phyloP scores from a whole-genome alignment of 2,888 invertebrate genomes.

The Nomada goodeniana region DNA sequence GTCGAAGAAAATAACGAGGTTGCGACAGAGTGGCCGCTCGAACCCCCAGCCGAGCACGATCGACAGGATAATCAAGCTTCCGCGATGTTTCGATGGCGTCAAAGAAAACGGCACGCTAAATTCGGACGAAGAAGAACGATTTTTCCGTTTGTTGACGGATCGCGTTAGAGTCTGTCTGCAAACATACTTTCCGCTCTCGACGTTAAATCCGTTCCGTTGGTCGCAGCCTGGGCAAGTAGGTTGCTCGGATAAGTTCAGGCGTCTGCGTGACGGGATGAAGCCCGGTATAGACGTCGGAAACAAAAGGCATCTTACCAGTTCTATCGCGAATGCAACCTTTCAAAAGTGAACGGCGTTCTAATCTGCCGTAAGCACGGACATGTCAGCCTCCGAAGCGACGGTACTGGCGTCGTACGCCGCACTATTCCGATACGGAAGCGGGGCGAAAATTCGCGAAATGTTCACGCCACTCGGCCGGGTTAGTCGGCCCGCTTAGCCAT shows the following conservation, averaged over 20 bases:
- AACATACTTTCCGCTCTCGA: conserved; percentile 22
- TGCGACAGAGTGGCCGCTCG: not conserved
- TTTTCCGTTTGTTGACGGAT: not conserved
- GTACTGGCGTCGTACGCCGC: conserved; percentile 1
- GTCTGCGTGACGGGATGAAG: not conserved
- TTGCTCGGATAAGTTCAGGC: conserved; percentile 46
- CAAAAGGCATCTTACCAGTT: conserved; percentile 2
- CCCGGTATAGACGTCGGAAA: not conserved
- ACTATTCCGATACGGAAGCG: not conserved
- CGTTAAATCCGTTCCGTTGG: conserved; percentile 39
- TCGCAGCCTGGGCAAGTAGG: conserved; percentile 31
- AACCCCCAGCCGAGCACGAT: conserved; percentile 1
- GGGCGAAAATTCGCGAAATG: conserved; percentile 52
- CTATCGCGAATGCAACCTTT: conserved; percentile 41
- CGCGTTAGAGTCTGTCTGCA: conserved; percentile 35
- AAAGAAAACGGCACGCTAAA: not conserved
- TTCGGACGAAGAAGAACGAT: not conserved
- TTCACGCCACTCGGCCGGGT: conserved; percentile 36
- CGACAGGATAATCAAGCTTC: not conserved
- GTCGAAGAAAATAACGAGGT: not conserved
- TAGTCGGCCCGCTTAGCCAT: conserved; percentile 28
- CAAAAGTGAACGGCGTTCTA: conserved; percentile 52
- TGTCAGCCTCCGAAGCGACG: not conserved
- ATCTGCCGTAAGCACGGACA: conserved; percentile 56
- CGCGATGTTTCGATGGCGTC: conserved; percentile 4